phyloP scores from a whole-genome alignment of 2,888 invertebrate species.

The Lithophane leautieri region DNA sequence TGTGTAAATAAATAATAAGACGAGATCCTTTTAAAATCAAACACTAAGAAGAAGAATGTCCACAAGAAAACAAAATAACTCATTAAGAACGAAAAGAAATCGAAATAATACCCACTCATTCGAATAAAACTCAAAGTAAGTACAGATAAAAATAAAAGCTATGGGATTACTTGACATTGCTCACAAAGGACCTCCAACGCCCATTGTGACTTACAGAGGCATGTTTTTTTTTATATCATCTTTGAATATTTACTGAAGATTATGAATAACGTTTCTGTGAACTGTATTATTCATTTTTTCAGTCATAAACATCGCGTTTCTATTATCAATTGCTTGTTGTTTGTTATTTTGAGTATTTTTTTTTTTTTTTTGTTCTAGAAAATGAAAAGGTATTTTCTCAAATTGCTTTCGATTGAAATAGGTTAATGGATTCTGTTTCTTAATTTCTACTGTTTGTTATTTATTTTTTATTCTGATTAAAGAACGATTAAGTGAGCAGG shows the following conservation, averaged over 20 bases:
- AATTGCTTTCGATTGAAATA: constrained; percentile 13
- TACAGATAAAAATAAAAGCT: constrained; percentile 56
- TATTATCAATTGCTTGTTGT: constrained; percentile 46
- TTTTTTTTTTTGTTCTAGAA: constrained; percentile 18
- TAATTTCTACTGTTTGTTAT: not conserved
- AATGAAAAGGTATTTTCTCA: constrained; percentile 26
- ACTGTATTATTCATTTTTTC: constrained; percentile 47
- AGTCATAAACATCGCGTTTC: constrained; percentile 36
- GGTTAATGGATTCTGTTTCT: constrained; percentile 6
- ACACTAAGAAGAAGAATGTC: not conserved
- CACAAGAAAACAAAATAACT: constrained; percentile 32
- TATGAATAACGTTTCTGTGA: constrained; percentile 57
- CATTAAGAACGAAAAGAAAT: constrained; percentile 36
- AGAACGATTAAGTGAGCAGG: not conserved
- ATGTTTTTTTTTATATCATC: constrained; percentile 60
- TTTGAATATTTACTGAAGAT: constrained; percentile 64
- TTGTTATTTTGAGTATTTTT: constrained; percentile 27
- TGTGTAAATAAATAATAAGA: not conserved
- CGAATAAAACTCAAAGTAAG: constrained; percentile 56
- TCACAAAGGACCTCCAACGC: constrained; percentile 59
- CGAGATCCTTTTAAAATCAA: not conserved
- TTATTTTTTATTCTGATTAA: not conserved
- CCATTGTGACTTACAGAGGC: constrained; percentile 65
- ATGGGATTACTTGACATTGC: constrained; percentile 59
- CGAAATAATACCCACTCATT: constrained; percentile 42